Percentiles rank a stretch among this genome's conserved stretches.
Conservation (phyloP, 2,113 vertebrate species). For the Loxodonta africana region DNA sequence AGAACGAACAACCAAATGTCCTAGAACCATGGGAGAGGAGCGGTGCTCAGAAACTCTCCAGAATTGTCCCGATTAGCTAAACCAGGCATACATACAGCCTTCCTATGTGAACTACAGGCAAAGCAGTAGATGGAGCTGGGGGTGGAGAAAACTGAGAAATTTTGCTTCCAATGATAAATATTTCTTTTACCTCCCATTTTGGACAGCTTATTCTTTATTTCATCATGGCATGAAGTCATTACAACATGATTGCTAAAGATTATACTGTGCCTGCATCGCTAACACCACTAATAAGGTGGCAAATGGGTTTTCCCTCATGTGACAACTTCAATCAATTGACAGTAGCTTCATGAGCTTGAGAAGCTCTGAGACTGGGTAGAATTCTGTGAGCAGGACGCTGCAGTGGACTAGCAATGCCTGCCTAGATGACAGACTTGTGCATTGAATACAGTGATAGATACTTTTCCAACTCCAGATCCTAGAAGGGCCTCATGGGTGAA, state of each 20-base stretch:
- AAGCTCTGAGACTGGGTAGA: not conserved
- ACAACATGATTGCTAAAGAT: not conserved
- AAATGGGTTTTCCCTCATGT: constrained; percentile 37
- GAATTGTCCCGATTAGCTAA: not conserved
- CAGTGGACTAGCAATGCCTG: not conserved
- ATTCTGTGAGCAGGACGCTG: not conserved
- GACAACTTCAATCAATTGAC: constrained; percentile 1
- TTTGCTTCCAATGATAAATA: not conserved
- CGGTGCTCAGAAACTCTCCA: not conserved
- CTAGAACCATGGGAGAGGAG: not conserved
- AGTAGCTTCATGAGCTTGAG: not conserved
- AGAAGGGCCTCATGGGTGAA: not conserved
- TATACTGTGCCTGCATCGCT: not conserved
- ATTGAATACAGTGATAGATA: not conserved
- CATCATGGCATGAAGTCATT: not conserved
- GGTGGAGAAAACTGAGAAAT: not conserved
- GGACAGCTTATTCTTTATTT: constrained; percentile 27
- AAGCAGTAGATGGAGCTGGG: not conserved
- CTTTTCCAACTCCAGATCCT: not conserved
- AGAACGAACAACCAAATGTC: not conserved
- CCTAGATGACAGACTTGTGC: not conserved
- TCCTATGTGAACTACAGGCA: not conserved
- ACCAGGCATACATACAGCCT: not conserved
- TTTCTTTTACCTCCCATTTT: constrained; percentile 40
- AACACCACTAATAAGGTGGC: constrained; percentile 19